phyloP scores from a whole-genome alignment of 1,140 invertebrate species.

The Drosophila kepulauana region DNA sequence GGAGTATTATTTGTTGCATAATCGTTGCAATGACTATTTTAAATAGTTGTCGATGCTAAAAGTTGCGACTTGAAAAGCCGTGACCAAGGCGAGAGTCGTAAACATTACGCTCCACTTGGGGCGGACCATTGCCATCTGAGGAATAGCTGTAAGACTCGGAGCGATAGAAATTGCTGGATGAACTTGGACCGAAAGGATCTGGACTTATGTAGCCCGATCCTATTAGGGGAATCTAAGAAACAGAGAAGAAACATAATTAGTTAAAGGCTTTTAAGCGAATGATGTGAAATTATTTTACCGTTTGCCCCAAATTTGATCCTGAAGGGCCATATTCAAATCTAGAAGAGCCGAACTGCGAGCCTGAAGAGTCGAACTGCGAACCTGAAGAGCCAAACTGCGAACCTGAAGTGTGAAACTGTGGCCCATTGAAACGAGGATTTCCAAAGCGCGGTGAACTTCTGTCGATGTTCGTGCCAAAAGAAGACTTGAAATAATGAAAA shows the following conservation, averaged over 20 bases:
- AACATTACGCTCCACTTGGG: constrained; percentile 45
- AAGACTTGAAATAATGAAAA: background rate
- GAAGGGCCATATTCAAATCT: background rate
- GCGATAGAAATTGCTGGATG: constrained; percentile 51
- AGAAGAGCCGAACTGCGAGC: background rate
- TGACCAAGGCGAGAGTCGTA: constrained; percentile 58
- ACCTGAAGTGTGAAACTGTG: background rate
- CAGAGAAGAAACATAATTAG: background rate
- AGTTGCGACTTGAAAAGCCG: constrained; percentile 28
- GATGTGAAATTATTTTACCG: constrained; percentile 3
- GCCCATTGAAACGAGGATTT: background rate
- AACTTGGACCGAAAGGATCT: background rate
- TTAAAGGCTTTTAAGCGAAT: background rate
- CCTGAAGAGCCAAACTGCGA: background rate
- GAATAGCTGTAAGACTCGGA: constrained; percentile 58
- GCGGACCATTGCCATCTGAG: constrained; percentile 60
- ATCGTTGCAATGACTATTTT: background rate
- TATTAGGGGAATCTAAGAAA: constrained; percentile 11
- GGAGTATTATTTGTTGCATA: background rate
- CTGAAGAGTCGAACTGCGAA: background rate
- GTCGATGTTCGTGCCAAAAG: background rate
- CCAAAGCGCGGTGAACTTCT: background rate
- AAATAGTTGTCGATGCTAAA: constrained; percentile 29
- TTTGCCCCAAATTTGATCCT: background rate
- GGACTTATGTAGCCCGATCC: background rate